phyloP scores from a whole-genome alignment of 2,113 vertebrate genomes.

The Sorex araneus region DNA sequence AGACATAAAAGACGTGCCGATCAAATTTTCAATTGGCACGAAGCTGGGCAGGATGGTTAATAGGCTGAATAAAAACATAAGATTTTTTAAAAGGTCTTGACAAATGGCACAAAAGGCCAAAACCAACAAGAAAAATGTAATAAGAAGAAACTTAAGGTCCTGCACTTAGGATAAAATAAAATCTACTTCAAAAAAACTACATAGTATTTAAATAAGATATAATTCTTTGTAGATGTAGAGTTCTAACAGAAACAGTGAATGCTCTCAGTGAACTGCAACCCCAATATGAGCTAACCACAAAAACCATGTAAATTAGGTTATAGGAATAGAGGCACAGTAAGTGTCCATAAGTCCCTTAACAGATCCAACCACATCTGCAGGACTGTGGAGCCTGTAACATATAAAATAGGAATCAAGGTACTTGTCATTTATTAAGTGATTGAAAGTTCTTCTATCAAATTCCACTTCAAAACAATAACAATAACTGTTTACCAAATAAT shows the following conservation, averaged over 20 bases:
- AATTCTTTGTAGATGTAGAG: slow-evolving; percentile 38
- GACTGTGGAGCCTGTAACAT: not conserved
- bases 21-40: slow-evolving; percentile 66
- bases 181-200: not conserved
- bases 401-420: slow-evolving; percentile 56
- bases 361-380: not conserved
- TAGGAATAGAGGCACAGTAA: not conserved
- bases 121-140: slow-evolving; percentile 65
- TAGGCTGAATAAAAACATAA: slow-evolving; percentile 60
- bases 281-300: not conserved
- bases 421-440: not conserved
- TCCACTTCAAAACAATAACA: slow-evolving; percentile 50
- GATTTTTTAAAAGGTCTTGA: slow-evolving; percentile 72
- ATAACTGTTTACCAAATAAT: slow-evolving; percentile 8
- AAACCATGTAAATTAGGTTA: not conserved
- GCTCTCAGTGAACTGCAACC: not conserved
- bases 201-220: not conserved
- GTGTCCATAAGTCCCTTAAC: not conserved
- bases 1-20: slow-evolving; percentile 71
- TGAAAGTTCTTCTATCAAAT: slow-evolving; percentile 55
- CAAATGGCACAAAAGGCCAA: slow-evolving; percentile 71
- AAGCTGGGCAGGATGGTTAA: slow-evolving; percentile 65
- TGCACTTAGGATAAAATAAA: slow-evolving; percentile 47
- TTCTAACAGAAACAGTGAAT: not conserved
- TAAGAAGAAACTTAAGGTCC: slow-evolving; percentile 62